Conservation (phyloP, 2,113 vertebrate genomes). For the Pithys albifrons region DNA sequence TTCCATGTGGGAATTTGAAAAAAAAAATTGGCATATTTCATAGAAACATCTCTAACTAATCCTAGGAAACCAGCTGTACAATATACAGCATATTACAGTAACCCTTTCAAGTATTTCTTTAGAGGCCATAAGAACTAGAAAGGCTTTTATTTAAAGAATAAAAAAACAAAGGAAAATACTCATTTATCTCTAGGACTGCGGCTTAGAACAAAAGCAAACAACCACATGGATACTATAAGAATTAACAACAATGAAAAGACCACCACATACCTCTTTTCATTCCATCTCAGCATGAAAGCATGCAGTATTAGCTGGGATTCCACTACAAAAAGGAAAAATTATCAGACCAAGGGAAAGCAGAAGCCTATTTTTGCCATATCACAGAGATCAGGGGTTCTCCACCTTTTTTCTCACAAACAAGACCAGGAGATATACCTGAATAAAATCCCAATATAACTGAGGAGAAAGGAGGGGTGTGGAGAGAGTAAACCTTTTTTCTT, state of each 20-base stretch:
- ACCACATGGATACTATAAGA: neutral
- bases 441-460: neutral
- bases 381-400: accelerated
- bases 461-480: accelerated
- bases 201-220: neutral
- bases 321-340: neutral
- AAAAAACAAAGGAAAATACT: neutral
- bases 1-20: neutral
- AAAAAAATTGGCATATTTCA: neutral
- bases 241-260: neutral
- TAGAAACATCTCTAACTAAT: neutral
- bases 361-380: neutral
- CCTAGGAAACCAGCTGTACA: neutral
- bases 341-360: neutral
- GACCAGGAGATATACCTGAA: neutral
- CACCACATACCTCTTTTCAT: neutral
- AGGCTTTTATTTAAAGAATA: neutral
- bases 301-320: neutral
- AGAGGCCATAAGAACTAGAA: neutral
- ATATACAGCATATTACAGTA: neutral
- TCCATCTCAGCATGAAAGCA: neutral
- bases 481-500: neutral
- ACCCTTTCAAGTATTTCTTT: neutral
- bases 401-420: neutral
- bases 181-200: neutral